Evolutionary conservation across 1,140 invertebrate genomes (phyloP).

Genomic region (Trachymyrmex cornetzi): DNA sequence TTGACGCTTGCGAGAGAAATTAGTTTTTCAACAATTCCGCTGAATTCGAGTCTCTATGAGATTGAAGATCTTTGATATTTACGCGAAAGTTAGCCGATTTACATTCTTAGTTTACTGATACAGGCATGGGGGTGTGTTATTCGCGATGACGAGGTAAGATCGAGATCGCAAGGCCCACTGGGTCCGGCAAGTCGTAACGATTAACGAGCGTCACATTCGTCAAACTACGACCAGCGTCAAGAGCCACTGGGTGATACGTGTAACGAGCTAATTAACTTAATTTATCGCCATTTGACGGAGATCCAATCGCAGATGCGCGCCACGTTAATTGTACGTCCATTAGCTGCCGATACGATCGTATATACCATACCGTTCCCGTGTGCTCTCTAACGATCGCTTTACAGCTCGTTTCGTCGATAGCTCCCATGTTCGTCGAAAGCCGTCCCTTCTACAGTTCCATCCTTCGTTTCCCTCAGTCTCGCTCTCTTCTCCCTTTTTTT

Average conservation of each 20-base stretch:
- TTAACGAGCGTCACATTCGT: slow-evolving; percentile 80
- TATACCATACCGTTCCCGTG: slow-evolving; percentile 64
- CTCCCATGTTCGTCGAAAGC: slow-evolving; percentile 62
- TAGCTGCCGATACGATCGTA: slow-evolving; percentile 80
- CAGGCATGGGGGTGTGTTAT: neutral
- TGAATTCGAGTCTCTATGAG: neutral
- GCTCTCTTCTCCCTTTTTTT: neutral
- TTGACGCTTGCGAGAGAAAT: slow-evolving; percentile 1
- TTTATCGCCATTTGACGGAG: slow-evolving; percentile 81
- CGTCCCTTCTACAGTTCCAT: slow-evolving; percentile 40
- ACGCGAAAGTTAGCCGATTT: neutral
- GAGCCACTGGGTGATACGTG: slow-evolving; percentile 74
- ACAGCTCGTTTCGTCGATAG: slow-evolving; percentile 74
- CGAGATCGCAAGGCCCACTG: neutral
- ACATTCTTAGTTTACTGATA: neutral
- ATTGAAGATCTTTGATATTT: neutral
- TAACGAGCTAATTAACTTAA: slow-evolving; percentile 83
- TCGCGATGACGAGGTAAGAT: slow-evolving; percentile 2
- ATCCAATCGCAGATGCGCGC: slow-evolving; percentile 81
- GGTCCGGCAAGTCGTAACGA: slow-evolving; percentile 57
- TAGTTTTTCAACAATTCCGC: neutral
- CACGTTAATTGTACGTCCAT: slow-evolving; percentile 82
- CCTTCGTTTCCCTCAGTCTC: slow-evolving; percentile 49
- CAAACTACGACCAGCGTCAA: slow-evolving; percentile 72
- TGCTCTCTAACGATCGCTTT: slow-evolving; percentile 78